phyloP scores from a whole-genome alignment of 2,888 invertebrate genomes.

The Anoplius nigerrimus region DNA sequence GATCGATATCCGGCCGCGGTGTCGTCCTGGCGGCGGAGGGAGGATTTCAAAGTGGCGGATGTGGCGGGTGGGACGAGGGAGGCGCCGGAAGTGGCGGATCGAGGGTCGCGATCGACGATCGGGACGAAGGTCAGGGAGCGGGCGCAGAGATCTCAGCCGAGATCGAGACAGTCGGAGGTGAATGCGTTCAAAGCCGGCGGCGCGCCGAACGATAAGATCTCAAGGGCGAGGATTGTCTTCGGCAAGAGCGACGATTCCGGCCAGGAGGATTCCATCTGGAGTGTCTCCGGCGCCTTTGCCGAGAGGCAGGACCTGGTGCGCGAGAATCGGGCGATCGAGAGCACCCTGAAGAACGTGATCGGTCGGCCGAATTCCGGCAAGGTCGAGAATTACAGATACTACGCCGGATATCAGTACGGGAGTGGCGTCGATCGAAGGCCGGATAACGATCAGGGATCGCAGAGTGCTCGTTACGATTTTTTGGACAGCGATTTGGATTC shows the following conservation, averaged over 20 bases:
- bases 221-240: not conserved
- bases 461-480: not conserved
- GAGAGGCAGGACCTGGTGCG: slow-evolving; percentile 27
- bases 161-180: slow-evolving; percentile 1
- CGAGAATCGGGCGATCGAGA: slow-evolving; percentile 49
- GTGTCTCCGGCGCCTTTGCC: not conserved
- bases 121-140: slow-evolving; percentile 8
- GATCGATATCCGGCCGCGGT: not conserved
- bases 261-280: not conserved
- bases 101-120: not conserved
- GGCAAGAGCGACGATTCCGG: not conserved
- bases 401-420: slow-evolving; percentile 13
- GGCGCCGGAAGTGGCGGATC: slow-evolving; percentile 14
- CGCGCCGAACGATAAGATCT: not conserved
- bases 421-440: not conserved
- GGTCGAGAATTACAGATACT: slow-evolving; percentile 18
- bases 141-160: not conserved
- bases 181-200: not conserved
- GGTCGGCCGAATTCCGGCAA: not conserved
- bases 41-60: slow-evolving; percentile 25
- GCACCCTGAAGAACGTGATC: slow-evolving; percentile 38
- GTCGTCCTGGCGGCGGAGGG: slow-evolving; percentile 18
- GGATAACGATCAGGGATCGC: not conserved
- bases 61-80: slow-evolving; percentile 17
- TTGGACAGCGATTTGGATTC: slow-evolving; percentile 9